These are phyloP conservation scores for Mormyrus lacerda DNA, from an alignment of 2,113 vertebrate genomes.

Conservation along the genomic window DNA sequence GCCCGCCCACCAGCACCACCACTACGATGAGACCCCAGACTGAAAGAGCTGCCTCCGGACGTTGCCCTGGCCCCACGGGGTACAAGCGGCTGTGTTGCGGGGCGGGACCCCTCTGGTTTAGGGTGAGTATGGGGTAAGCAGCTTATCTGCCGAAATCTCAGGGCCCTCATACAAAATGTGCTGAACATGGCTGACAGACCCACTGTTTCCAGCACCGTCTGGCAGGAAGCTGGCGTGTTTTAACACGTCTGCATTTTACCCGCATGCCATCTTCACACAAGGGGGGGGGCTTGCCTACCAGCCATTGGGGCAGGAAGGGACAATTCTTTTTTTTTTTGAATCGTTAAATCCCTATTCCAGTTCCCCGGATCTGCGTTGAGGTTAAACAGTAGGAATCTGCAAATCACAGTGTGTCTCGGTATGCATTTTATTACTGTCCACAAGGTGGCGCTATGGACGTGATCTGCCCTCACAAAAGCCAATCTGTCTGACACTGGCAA, in stretches of 20 bases:
- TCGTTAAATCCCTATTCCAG: neutral
- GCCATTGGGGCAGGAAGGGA: neutral
- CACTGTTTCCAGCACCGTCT: neutral
- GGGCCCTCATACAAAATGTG: neutral
- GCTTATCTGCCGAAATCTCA: neutral
- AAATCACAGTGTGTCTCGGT: neutral
- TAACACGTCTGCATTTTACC: neutral
- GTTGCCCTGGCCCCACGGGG: neutral
- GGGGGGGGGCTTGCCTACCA: neutral
- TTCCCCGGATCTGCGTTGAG: neutral
- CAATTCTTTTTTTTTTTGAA: neutral
- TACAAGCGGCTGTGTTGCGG: neutral
- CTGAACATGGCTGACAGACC: neutral
- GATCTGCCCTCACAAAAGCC: neutral
- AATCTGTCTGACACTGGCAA: neutral
- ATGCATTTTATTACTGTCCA: neutral
- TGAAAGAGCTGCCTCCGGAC: neutral
- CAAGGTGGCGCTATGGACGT: neutral
- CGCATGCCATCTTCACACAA: neutral
- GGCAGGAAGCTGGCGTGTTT: neutral
- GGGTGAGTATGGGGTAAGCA: slow-evolving; percentile 1
- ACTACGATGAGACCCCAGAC: neutral
- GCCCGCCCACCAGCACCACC: neutral
- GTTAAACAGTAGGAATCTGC: neutral
- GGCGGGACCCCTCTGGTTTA: neutral